Conservation (phyloP, 2,888 invertebrate genomes). For the Scaptomyza polygonia region DNA sequence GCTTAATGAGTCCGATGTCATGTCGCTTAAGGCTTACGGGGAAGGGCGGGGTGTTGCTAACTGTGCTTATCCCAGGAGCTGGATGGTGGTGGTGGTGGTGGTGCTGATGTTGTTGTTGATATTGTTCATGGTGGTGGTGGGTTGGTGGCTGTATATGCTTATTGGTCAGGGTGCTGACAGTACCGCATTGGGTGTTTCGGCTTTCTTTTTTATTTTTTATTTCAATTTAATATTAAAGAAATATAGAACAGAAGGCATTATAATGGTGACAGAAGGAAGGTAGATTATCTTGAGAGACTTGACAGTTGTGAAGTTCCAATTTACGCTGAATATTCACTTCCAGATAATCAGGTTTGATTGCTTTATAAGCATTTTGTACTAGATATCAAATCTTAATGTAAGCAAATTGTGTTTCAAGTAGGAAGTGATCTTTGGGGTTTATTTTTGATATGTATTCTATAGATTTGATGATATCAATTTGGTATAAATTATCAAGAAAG, state of each 20-base stretch:
- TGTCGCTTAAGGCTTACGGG: constrained; percentile 17
- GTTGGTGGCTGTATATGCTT: background rate
- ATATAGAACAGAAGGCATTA: constrained; percentile 21
- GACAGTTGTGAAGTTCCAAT: constrained; percentile 31
- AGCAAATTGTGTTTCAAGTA: background rate
- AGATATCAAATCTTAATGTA: background rate
- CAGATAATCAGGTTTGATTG: constrained; percentile 1
- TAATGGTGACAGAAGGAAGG: constrained; percentile 31
- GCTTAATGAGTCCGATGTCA: constrained; percentile 62
- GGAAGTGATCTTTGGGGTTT: no score
- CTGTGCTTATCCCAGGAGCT: constrained; percentile 7
- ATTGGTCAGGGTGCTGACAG: constrained; percentile 8
- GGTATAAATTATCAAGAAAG: no score
- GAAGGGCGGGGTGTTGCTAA: constrained; percentile 5
- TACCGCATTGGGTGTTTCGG: background rate
- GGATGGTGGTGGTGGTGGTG: constrained; percentile 10
- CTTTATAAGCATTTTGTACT: background rate
- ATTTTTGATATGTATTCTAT: no score
- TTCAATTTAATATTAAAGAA: background rate
- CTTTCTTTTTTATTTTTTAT: background rate
- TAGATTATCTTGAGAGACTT: constrained; percentile 24
- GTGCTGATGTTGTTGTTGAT: background rate
- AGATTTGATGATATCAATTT: no score
- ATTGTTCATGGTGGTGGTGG: constrained; percentile 6
- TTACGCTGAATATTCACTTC: constrained; percentile 8